A percentile compares a stretch with the other conserved stretches of the same genome.
Evolutionary conservation across 2,113 vertebrate genomes (phyloP).

Genomic region (Brevimyrus niger): DNA sequence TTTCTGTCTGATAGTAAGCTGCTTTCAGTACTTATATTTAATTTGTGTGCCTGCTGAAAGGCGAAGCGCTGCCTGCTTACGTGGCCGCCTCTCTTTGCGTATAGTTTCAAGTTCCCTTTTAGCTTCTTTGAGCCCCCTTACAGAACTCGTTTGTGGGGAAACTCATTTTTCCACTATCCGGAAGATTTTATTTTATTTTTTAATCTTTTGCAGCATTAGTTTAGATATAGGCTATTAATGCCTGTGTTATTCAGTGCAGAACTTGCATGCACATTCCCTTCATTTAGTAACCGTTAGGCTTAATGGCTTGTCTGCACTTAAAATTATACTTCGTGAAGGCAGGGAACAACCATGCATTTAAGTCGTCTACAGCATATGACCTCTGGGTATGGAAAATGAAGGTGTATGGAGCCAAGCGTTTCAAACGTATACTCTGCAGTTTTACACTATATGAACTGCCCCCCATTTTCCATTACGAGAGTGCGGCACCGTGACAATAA

Average conservation of each 20-base stretch:
- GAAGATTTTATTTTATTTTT: neutral
- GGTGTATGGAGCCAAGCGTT: neutral
- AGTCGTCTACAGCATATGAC: neutral
- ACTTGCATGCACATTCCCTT: neutral
- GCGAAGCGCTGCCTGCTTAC: neutral
- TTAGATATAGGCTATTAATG: neutral
- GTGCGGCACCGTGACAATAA: neutral
- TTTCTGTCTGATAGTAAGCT: neutral
- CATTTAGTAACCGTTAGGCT: neutral
- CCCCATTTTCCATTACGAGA: neutral
- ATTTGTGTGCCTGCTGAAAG: neutral
- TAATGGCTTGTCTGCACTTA: neutral
- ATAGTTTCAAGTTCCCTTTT: neutral
- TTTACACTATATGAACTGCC: neutral
- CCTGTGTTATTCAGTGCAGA: neutral
- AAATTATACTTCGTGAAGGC: neutral
- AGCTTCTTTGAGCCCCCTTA: too few relatives aligned
- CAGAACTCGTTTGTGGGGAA: too few relatives aligned
- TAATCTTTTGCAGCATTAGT: neutral
- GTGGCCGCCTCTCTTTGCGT: neutral
- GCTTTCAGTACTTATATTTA: neutral
- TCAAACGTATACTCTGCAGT: neutral
- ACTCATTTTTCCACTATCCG: neutral
- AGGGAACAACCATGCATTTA: neutral
- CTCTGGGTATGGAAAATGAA: neutral